These are phyloP conservation scores for Micrastur ruficollis DNA, from an alignment of 2,797 vertebrate genomes.

Conservation along the genomic window DNA sequence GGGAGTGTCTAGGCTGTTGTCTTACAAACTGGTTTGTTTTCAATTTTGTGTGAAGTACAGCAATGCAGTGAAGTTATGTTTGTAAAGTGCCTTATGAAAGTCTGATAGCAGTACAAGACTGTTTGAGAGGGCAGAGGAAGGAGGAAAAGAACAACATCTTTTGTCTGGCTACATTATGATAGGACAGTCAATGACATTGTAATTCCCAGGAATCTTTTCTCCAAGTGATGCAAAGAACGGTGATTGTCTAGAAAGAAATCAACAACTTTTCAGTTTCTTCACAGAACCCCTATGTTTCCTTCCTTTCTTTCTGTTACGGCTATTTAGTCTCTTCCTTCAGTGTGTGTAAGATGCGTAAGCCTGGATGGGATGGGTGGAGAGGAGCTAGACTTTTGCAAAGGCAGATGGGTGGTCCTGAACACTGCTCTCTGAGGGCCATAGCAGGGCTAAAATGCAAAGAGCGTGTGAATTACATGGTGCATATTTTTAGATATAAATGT, in stretches of 20 bases:
- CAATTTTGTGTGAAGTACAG: background rate
- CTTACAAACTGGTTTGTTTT: background rate
- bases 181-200: background rate
- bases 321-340: background rate
- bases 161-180: background rate
- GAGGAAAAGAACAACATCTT: background rate
- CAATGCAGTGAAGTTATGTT: background rate
- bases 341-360: background rate
- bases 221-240: background rate
- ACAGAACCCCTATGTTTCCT: background rate
- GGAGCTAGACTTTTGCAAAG: background rate
- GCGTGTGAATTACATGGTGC: accelerated
- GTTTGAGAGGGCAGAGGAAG: background rate
- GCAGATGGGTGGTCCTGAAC: background rate
- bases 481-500: background rate
- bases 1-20: background rate
- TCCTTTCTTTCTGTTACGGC: background rate
- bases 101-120: background rate
- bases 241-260: background rate
- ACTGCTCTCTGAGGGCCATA: background rate
- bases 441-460: background rate
- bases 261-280: background rate
- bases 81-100: background rate
- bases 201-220: background rate
- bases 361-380: background rate